Evolutionary conservation across 2,797 vertebrate genomes (phyloP).

Genomic region (Hylomyscus alleni): DNA sequence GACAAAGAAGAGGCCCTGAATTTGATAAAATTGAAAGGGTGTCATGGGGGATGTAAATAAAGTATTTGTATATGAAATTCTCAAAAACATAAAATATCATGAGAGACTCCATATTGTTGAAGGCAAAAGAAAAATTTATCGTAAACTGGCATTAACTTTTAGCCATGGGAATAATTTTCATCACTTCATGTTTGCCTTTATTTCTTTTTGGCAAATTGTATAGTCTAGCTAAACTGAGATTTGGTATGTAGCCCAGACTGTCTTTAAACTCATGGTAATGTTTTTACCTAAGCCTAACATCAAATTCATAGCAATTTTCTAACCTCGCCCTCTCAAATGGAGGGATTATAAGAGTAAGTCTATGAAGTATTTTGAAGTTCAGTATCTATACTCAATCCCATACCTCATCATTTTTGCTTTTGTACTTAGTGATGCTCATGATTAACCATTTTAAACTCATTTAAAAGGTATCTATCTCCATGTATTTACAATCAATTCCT

Average conservation of each 20-base stretch:
- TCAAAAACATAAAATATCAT: background rate
- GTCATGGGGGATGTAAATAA: background rate
- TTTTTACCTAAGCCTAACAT: background rate
- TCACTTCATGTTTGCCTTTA: background rate
- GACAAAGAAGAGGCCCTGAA: too few relatives aligned
- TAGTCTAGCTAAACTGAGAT: background rate
- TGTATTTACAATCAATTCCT: background rate
- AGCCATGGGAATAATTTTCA: background rate
- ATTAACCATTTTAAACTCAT: background rate
- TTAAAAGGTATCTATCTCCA: background rate
- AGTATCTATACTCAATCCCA: too few relatives aligned
- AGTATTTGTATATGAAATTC: background rate
- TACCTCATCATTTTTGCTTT: background rate
- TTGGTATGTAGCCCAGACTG: background rate
- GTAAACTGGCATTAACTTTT: background rate
- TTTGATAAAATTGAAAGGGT: background rate
- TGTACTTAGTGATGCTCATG: background rate
- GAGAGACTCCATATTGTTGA: background rate
- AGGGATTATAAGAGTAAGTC: too few relatives aligned
- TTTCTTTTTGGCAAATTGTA: background rate
- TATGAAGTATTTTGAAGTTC: background rate
- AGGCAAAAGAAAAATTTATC: background rate
- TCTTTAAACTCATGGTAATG: background rate
- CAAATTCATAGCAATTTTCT: background rate
- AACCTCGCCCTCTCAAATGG: too few relatives aligned